These are phyloP conservation scores for Esox lucius DNA, from an alignment of 2,797 vertebrate genomes.

Conservation along the genomic window DNA sequence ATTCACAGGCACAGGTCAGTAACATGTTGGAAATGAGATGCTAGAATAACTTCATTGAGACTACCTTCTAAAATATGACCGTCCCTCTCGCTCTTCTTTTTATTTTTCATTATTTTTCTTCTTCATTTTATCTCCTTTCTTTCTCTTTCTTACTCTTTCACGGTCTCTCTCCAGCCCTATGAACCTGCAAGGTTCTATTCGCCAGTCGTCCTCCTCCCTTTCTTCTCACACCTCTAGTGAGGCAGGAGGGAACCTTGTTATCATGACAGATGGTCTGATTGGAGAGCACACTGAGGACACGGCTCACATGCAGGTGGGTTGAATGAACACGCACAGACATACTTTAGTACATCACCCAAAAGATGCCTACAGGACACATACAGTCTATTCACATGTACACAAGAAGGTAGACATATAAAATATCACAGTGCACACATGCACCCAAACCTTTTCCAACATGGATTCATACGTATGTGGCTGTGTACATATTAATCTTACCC, in stretches of 20 bases:
- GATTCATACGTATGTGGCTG: background rate
- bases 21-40: background rate
- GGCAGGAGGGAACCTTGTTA: slow-evolving; percentile 91
- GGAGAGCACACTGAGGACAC: slow-evolving; percentile 92
- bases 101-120: no score
- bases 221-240: slow-evolving; percentile 97
- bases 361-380: background rate
- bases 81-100: background rate
- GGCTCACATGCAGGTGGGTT: slow-evolving; percentile 93
- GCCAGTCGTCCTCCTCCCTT: slow-evolving; percentile 95
- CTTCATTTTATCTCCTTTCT: background rate
- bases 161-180: slow-evolving; percentile 79
- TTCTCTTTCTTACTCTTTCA: background rate
- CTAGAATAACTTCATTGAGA: background rate
- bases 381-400: background rate
- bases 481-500: slow-evolving; percentile 77
- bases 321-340: background rate
- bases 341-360: background rate
- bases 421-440: background rate
- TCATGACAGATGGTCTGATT: slow-evolving; percentile 88
- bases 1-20: slow-evolving; percentile 92
- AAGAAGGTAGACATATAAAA: background rate
- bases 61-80: background rate
- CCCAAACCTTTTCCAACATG: no score
- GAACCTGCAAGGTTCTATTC: slow-evolving; percentile 89